These are phyloP conservation scores for Mus minutoides DNA, from an alignment of 2,797 vertebrate species.

Conservation along the genomic window DNA sequence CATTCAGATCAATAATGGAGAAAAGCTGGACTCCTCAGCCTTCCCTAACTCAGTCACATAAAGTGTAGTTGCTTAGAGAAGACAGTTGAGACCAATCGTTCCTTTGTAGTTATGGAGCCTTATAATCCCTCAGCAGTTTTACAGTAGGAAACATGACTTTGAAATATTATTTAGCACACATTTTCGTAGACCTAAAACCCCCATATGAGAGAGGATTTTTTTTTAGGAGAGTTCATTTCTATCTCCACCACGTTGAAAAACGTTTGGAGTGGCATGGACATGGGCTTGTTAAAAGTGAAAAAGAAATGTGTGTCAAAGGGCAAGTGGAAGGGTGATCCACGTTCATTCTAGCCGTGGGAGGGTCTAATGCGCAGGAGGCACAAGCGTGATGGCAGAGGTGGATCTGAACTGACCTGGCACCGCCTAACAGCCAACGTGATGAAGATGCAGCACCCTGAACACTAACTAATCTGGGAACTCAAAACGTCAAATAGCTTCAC, in stretches of 20 bases:
- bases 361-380: background rate
- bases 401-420: too few species aligned
- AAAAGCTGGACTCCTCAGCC: background rate
- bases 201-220: background rate
- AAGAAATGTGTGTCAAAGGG: background rate
- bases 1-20: background rate
- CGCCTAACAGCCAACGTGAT: background rate
- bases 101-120: background rate
- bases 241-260: background rate
- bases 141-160: background rate
- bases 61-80: too few species aligned
- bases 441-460: background rate
- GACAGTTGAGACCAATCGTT: background rate
- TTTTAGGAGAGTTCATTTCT: constrained; percentile 2
- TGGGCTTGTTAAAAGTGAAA: background rate
- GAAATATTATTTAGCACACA: constrained; percentile 5
- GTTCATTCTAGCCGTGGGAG: background rate
- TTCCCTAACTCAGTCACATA: background rate
- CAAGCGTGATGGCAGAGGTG: background rate
- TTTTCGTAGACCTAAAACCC: background rate
- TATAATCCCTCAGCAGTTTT: constrained; percentile 1
- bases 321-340: background rate
- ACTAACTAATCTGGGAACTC: background rate
- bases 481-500: background rate
- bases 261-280: background rate